Percentiles rank a stretch among this genome's conserved stretches.
Conservation (phyloP, 2,797 vertebrate genomes). For the Anisognathus igniventris region DNA sequence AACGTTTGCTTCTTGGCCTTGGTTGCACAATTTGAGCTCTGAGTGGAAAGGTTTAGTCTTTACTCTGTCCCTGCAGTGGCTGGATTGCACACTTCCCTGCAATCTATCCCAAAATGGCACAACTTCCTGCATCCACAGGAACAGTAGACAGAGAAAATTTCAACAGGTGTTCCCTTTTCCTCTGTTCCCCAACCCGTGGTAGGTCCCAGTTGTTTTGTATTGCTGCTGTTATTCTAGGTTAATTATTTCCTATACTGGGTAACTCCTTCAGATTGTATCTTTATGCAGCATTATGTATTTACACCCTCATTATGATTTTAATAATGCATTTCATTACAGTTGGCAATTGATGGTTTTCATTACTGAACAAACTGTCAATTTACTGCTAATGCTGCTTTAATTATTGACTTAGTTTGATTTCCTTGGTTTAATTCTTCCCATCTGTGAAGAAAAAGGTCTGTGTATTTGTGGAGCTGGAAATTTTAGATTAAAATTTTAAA, state of each 20-base stretch:
- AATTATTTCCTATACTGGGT: background rate
- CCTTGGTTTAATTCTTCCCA: conserved; percentile 30
- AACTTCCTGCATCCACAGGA: background rate
- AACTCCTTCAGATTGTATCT: conserved; percentile 19
- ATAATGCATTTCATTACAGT: conserved; percentile 61
- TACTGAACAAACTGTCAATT: conserved; percentile 53
- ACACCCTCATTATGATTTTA: conserved; percentile 48
- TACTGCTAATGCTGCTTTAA: conserved; percentile 44
- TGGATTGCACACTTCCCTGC: background rate
- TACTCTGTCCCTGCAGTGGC: background rate
- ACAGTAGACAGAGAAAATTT: background rate
- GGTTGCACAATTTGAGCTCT: background rate
- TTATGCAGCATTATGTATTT: conserved; percentile 37
- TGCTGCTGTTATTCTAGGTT: background rate
- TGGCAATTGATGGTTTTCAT: conserved; percentile 55
- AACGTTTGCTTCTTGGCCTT: background rate
- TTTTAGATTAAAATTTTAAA: background rate
- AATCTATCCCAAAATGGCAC: background rate
- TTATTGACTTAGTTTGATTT: conserved; percentile 40
- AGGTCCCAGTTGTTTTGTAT: background rate
- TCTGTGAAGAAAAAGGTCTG: background rate
- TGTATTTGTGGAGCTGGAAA: background rate
- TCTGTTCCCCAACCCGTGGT: background rate
- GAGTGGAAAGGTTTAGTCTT: background rate
- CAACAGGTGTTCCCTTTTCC: background rate